Evolutionary conservation across 2,113 vertebrate genomes (phyloP).

Genomic region (Smithornis capensis): DNA sequence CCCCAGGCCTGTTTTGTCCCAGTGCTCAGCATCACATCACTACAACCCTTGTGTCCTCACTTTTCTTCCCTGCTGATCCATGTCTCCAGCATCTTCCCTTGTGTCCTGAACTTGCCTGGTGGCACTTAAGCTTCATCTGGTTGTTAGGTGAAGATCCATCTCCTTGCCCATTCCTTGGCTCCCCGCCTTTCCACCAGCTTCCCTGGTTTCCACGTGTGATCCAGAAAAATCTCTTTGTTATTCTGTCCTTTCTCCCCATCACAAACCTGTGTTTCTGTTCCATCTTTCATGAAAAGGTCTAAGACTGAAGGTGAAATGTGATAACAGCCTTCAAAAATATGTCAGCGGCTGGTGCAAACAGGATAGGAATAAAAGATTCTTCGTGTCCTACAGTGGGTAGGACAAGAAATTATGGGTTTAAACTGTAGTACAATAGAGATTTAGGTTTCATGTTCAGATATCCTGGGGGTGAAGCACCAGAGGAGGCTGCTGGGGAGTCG

Average conservation of each 20-base stretch:
- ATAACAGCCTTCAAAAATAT: constrained; percentile 61
- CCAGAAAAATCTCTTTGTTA: constrained; percentile 38
- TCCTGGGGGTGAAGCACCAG: neutral
- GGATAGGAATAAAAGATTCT: constrained; percentile 45
- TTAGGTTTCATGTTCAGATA: neutral
- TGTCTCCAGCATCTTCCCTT: neutral
- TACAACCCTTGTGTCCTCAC: rapidly evolving
- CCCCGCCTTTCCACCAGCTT: neutral
- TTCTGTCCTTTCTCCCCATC: constrained; percentile 7
- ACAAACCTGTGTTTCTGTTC: constrained; percentile 45
- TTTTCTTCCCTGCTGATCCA: neutral
- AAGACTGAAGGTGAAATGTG: constrained; percentile 62
- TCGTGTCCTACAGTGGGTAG: neutral
- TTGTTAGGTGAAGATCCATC: too few species aligned
- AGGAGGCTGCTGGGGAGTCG: neutral
- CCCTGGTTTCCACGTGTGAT: neutral
- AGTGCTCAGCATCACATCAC: neutral
- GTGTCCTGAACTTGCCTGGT: neutral
- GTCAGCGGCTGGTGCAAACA: constrained; percentile 46
- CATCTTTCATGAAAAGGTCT: constrained; percentile 55
- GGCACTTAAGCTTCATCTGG: neutral
- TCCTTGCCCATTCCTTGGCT: neutral
- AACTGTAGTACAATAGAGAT: neutral
- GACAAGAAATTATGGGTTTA: constrained; percentile 41
- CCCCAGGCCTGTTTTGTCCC: neutral